A percentile compares a stretch with the other conserved stretches of the same genome.
Evolutionary conservation across 2,113 vertebrate genomes (phyloP).

Genomic region (Sceloporus undulatus): DNA sequence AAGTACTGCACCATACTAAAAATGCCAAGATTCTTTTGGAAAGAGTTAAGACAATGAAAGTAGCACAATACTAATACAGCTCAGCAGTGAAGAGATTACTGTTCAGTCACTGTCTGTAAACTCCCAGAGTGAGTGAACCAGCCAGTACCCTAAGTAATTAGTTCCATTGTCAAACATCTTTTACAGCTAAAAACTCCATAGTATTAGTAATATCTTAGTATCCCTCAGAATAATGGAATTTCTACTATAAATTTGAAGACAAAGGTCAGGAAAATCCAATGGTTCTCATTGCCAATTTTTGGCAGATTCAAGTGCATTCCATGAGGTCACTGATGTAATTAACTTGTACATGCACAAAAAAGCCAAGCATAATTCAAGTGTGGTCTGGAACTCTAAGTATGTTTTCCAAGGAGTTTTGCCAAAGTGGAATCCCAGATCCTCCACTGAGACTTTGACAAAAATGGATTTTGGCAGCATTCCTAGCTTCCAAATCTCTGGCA

Average conservation of each 20-base stretch:
- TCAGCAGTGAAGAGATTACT: too few relatives aligned
- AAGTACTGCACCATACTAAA: too few relatives aligned
- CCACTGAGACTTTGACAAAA: not conserved
- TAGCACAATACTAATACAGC: too few relatives aligned
- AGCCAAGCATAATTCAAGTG: not conserved
- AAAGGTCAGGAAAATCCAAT: too few relatives aligned
- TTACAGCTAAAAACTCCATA: not conserved
- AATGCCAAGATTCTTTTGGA: too few relatives aligned
- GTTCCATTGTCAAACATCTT: not conserved
- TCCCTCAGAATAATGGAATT: too few relatives aligned
- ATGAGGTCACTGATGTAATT: not conserved
- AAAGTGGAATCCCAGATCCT: not conserved
- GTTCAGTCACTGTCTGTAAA: too few relatives aligned
- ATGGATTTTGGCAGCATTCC: not conserved
- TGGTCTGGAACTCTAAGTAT: not conserved
- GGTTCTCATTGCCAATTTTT: not conserved
- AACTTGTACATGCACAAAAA: not conserved
- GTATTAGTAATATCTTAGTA: not conserved
- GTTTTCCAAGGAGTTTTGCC: not conserved
- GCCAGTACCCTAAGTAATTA: not conserved
- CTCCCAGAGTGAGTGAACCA: too few relatives aligned
- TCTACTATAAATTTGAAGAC: too few relatives aligned
- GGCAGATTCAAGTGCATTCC: slow-evolving; percentile 31
- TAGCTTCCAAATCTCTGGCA: not conserved
- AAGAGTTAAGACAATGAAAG: too few relatives aligned